Base-by-base conservation (phyloP, 2,797 vertebrate species). In the Crocidura indochinensis region DNA sequence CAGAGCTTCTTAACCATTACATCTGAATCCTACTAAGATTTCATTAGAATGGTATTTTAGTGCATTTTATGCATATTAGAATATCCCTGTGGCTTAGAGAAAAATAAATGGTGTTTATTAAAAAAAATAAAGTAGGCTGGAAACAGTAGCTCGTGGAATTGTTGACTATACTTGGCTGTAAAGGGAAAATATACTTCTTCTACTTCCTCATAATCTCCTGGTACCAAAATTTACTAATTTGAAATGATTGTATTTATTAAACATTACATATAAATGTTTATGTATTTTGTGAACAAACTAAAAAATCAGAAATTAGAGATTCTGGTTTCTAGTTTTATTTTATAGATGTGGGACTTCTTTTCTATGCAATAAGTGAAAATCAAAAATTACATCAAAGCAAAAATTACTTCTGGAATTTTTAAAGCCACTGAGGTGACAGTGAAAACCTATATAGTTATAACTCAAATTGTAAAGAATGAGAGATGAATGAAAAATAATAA, bases 1-100 rank as follows among this genome's bases (percentile, higher is more conserved):
- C 44, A 91, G 3, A 73, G 26, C 8, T 62, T 26, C 7, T 46
- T 87, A 26, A 5, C 62, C 8, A 46, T 68, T 51, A 38, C 20
- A 14, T 49, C 19, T 24, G 72, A 7, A 47, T 64, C 75, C 68
- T 69, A 46, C 12, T 24, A 92, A 87, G 44, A 74, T 51, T 67
- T 67, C 29, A 76, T 22, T 11, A 89, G 86, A 92, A 86, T 71
- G 46, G 12, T 75, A 20, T 93, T 71, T 78, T 51, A n/a, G 17
- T 53, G 51, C 51, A 53, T 53, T 53, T 53, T 53, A 14, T 72
- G 46, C 24, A 69, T 85, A 81, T 74, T 22, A 78, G 86, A 83
- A 7, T 15, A 69, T 2, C 49, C 56, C 24, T 79, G 15, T n/a
- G 51, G 3, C 68, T 72, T 71, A 83, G 74, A 91, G 38, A 71